Conservation (phyloP, 2,113 vertebrate species). For the Passerina amoena region DNA sequence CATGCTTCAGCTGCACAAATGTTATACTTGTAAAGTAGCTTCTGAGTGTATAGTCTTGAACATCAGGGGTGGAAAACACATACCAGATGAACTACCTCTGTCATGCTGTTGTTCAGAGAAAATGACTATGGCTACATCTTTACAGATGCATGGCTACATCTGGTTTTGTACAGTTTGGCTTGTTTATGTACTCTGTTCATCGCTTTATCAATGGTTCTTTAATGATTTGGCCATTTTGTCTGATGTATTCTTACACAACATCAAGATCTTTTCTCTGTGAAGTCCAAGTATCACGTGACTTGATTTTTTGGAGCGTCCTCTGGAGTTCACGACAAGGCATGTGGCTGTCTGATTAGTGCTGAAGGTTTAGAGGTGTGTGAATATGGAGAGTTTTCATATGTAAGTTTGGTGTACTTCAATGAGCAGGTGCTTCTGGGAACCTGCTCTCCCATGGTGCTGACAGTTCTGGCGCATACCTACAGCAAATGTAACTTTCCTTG, state of each 20-base stretch:
- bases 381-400: background rate
- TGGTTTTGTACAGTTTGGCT: background rate
- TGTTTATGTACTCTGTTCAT: background rate
- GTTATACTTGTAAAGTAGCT: background rate
- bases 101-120: background rate
- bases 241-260: background rate
- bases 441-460: background rate
- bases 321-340: background rate
- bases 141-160: background rate
- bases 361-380: background rate
- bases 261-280: background rate
- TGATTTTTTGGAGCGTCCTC: background rate
- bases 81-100: background rate
- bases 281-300: background rate
- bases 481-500: background rate
- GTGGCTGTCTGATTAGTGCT: background rate
- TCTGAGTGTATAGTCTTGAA: background rate
- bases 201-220: background rate
- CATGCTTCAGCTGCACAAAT: background rate
- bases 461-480: background rate
- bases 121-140: background rate
- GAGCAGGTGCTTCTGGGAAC: background rate
- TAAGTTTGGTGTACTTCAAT: background rate
- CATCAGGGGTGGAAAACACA: background rate
- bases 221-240: background rate